Conservation (phyloP, 2,888 invertebrate genomes). For the Caenorhabditis angaria region DNA sequence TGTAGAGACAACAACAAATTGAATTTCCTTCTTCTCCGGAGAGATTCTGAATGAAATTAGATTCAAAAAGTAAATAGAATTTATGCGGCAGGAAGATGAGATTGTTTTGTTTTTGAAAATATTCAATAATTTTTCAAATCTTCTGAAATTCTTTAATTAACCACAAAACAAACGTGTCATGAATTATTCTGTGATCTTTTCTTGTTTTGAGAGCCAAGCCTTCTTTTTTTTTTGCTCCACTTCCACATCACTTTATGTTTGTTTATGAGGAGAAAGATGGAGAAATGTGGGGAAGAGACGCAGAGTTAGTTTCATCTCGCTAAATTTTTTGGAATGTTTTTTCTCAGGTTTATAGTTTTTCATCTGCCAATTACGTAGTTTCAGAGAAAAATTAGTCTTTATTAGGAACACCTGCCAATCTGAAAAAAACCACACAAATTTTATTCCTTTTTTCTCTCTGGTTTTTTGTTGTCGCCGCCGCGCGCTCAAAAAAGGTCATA, state of each 20-base stretch:
- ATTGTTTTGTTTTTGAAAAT: neutral
- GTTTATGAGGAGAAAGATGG: neutral
- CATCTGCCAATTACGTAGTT: too few relatives aligned
- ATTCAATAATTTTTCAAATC: neutral
- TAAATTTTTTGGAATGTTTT: neutral
- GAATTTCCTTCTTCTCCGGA: constrained; percentile 1
- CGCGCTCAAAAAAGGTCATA: constrained; percentile 2
- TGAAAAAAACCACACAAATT: constrained; percentile 1
- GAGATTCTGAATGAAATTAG: neutral
- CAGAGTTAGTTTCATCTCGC: neutral
- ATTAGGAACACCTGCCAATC: too few relatives aligned
- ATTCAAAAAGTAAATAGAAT: neutral
- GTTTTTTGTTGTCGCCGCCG: neutral
- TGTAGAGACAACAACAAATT: constrained; percentile 1
- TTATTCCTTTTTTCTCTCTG: too few relatives aligned
- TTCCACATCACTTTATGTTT: constrained; percentile 4
- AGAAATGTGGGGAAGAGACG: neutral
- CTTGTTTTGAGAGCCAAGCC: neutral
- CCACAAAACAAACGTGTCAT: neutral
- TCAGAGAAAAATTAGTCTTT: too few relatives aligned
- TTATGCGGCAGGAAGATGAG: neutral
- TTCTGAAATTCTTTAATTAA: neutral
- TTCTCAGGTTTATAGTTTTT: neutral
- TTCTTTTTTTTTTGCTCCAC: neutral
- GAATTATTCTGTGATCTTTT: neutral